phyloP scores from a whole-genome alignment of 2,888 invertebrate genomes.

The Conistra vaccinii region DNA sequence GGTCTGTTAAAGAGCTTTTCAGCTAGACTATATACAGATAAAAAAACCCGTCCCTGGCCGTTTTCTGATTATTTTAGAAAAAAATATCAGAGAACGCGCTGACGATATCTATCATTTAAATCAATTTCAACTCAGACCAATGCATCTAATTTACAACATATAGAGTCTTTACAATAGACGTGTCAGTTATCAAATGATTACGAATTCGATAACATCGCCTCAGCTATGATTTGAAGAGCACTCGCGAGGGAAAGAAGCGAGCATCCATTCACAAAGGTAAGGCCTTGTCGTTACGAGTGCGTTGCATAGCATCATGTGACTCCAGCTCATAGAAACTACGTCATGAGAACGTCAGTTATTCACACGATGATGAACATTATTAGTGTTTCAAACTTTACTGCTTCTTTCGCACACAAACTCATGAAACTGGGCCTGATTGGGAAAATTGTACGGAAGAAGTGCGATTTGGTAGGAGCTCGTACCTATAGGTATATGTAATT shows the following conservation, averaged over 20 bases:
- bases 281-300: slow-evolving; percentile 54
- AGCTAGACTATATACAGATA: neutral
- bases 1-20: too few species aligned
- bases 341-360: slow-evolving; percentile 47
- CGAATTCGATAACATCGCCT: slow-evolving; percentile 19
- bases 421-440: slow-evolving; percentile 17
- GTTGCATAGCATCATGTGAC: slow-evolving; percentile 56
- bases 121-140: neutral
- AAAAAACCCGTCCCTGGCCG: too few species aligned
- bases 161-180: neutral
- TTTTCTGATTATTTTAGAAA: too few species aligned
- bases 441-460: neutral
- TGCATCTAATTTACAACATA: neutral
- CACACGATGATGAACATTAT: slow-evolving; percentile 39
- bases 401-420: neutral
- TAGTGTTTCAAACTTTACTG: slow-evolving; percentile 12
- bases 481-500: too few species aligned
- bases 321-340: slow-evolving; percentile 37
- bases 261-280: slow-evolving; percentile 62
- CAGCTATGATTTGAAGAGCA: slow-evolving; percentile 30
- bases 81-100: too few species aligned
- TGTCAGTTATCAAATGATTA: slow-evolving; percentile 37
- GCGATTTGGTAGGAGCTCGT: neutral
- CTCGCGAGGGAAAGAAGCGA: slow-evolving; percentile 58
- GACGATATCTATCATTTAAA: neutral